Evolutionary conservation across 2,797 vertebrate species (phyloP), one percentile per base, ranked within the genome.

Genomic region (Chaunax sp.): DNA sequence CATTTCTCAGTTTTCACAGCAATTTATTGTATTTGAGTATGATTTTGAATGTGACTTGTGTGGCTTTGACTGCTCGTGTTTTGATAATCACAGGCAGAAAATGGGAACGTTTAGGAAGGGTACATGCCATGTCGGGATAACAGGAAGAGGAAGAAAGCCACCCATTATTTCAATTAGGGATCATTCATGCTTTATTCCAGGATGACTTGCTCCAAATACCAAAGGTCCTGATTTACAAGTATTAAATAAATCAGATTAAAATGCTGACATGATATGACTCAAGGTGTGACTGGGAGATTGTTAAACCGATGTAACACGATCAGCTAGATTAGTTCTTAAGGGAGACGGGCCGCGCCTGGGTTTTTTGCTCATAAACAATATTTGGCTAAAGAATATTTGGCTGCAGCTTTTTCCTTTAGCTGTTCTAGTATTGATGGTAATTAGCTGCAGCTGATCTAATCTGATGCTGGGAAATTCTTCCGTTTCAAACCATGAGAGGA

Each of bases 31-130:
- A 20, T 44, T 11, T 30, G 10, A 6, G 2, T 28, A 22, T 23
- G 43, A 63, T 38, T 65, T 53, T 47, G 26, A 46, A 19, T 15
- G 26, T 28, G 14, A 44, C 35, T 20, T n/a, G 1, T 5, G 51
- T 30, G 54, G 20, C 8, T 56, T 10, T 45, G 1, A 22, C 19
- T 16, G 13, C 6, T 56, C 51, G 8, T 47, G 7, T 40, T 37
- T 22, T 15, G 2, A 68, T n/a, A n/a, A 25, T 52, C n/a, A 19
- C 4, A 18, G 18, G 41, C 40, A 46, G 23, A 75, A 40, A 58
- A 6, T 40, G 18, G 10, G 46, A 44, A 10, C 5, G 33, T 35
- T 20, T 40, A 2, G 5, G 37, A 2, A 40, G 33, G 33, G 38
- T 40, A 16, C 38, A 14, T 4, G 38, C 15, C 38, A 40, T 16